Percentiles rank a stretch among this genome's conserved stretches.
These are phyloP conservation scores for Pinna nobilis DNA, from an alignment of 1,140 invertebrate genomes.

Conservation along the genomic window DNA sequence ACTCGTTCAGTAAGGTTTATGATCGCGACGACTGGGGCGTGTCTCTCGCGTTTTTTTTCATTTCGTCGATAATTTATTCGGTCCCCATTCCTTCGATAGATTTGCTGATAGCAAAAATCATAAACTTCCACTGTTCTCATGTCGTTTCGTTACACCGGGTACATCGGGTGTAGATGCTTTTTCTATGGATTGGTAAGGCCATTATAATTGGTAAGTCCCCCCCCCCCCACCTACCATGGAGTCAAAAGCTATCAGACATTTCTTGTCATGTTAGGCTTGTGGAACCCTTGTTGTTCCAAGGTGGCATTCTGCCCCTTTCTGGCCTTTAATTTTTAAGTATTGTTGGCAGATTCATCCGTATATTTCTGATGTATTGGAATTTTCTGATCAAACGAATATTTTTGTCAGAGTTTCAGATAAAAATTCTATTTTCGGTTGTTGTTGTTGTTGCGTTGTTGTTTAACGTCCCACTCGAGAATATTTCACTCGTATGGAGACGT, in stretches of 20 bases:
- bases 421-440: constrained; percentile 2
- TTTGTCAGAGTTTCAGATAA: neutral
- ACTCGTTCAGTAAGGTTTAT: neutral
- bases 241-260: neutral
- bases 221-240: neutral
- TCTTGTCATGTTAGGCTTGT: neutral
- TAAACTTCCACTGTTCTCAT: constrained; percentile 14
- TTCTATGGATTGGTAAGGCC: neutral
- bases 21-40: constrained; percentile 17
- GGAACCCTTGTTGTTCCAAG: constrained; percentile 1
- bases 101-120: neutral
- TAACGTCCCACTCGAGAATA: too few species aligned
- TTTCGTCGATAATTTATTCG: neutral
- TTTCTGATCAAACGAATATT: neutral
- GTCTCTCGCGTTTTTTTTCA: constrained; percentile 8
- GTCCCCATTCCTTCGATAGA: neutral
- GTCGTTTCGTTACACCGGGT: neutral
- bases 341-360: neutral
- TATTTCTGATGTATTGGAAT: neutral
- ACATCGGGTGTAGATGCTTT: constrained; percentile 9
- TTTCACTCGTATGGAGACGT: too few species aligned
- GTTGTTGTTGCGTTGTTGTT: too few species aligned
- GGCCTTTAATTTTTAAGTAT: neutral
- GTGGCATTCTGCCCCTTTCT: neutral
- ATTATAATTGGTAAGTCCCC: constrained; percentile 30